Percentiles rank a stretch among this genome's conserved stretches.
Evolutionary conservation across 2,113 vertebrate species (phyloP).

Genomic region (Dermatemys mawii): DNA sequence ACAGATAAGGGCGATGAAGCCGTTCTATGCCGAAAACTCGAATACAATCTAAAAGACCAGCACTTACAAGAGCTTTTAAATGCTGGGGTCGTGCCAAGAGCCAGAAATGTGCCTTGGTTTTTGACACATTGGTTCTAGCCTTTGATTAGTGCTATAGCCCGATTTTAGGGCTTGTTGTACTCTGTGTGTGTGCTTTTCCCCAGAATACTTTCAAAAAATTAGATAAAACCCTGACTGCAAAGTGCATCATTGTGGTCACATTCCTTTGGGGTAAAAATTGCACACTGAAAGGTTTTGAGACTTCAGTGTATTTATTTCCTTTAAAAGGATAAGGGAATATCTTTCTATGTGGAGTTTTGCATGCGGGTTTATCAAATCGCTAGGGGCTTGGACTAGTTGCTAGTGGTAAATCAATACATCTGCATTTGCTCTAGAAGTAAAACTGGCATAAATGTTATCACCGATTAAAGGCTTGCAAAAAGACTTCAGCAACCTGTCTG

Average conservation of each 20-base stretch:
- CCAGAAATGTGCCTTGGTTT: background rate
- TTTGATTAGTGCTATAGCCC: background rate
- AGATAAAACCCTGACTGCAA: background rate
- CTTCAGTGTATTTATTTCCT: rapidly evolving
- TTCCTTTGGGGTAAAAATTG: background rate
- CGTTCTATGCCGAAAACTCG: background rate
- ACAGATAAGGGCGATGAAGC: background rate
- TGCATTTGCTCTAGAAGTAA: background rate
- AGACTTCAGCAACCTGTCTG: background rate
- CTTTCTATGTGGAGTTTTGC: background rate
- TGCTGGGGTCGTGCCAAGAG: background rate
- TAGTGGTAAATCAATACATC: background rate
- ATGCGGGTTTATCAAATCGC: background rate
- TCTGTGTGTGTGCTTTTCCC: background rate
- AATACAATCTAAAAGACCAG: background rate
- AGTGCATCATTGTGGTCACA: background rate
- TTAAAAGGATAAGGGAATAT: rapidly evolving
- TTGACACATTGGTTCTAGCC: background rate
- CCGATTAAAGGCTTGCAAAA: background rate
- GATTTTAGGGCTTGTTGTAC: background rate
- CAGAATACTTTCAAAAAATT: background rate
- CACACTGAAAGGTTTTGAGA: background rate
- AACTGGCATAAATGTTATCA: background rate
- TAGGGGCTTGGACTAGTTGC: background rate
- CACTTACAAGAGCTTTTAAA: background rate